phyloP scores from a whole-genome alignment of 2,113 vertebrate genomes.

The Trichomycterus rosablanca region DNA sequence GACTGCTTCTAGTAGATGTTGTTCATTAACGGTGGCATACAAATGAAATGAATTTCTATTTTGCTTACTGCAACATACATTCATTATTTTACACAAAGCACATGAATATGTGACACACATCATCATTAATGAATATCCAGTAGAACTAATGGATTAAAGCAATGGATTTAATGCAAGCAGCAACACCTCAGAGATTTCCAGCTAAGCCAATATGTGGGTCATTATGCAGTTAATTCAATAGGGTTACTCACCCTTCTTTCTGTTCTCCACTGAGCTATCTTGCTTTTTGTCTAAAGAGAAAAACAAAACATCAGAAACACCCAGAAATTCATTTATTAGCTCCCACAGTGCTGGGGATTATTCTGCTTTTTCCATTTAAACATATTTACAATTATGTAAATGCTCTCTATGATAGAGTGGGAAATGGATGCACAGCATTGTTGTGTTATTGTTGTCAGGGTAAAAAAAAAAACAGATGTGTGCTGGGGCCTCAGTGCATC shows the following conservation, averaged over 20 bases:
- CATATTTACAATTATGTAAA: conserved; percentile 41
- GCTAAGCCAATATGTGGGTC: conserved; percentile 33
- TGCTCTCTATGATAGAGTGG: conserved; percentile 33
- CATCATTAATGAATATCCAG: conserved; percentile 41
- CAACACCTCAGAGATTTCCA: conserved; percentile 27
- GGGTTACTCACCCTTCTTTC: conserved; percentile 88
- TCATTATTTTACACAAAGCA: no score
- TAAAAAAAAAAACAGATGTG: conserved; percentile 14
- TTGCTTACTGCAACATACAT: no score
- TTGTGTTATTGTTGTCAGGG: conserved; percentile 16
- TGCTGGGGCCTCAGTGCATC: no score
- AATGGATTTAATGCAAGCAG: conserved; percentile 28
- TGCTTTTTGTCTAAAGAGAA: conserved; percentile 88
- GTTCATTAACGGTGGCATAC: no score
- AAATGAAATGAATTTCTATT: no score
- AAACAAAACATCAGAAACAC: conserved; percentile 33
- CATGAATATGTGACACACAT: no score
- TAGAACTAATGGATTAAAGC: conserved; percentile 40
- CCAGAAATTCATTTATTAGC: conserved; percentile 18
- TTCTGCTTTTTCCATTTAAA: conserved; percentile 27
- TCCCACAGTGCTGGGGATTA: conserved; percentile 17
- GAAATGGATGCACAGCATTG: conserved; percentile 10
- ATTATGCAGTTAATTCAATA: conserved; percentile 33
- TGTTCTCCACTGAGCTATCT: conserved; percentile 90
- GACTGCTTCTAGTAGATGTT: no score